Base-by-base conservation (phyloP, 2,113 vertebrate species). In the Acanthisitta chloris region DNA sequence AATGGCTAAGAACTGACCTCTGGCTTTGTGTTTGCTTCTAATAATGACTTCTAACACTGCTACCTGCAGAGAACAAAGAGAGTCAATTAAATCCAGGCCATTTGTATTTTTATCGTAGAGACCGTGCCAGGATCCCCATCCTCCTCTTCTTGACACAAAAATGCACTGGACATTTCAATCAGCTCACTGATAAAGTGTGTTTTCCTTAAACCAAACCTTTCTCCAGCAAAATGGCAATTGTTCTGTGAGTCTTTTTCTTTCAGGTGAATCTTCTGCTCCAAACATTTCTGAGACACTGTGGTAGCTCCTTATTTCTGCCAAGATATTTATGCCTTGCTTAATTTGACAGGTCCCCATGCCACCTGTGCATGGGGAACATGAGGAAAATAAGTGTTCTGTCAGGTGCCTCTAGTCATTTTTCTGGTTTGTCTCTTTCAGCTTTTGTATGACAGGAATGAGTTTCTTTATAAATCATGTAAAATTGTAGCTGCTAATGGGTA, bases 311-410 rank as follows among this genome's bases (percentile, higher is more conserved):
- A 36, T 54, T 94, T 42, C 77, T 84, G 62, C 69, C 62, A 74
- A 83, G 88, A 91, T 73, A 70, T 74, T 88, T 87, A 33, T 51
- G 46, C 69, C 66, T 78, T 61, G 54, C 66, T 81, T 94, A 78
- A 90, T 93, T 69, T 94, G 85, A 88, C 93, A 94, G 93, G 57
- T 92, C 76, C 55, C 43, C 46, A 8, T 90, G 92, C 82, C 90
- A 85, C 54, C 67, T 62, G 28, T 66, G 88, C 73, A 45, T 58
- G 86, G 73, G 70, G 67, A 82, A 86, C 90, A 88, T 3, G 57
- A 88, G 62, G 80, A 78, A 88, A 96, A 94, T 77, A 69, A 80
- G 81, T 91, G 78, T 92, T 85, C 85, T 93, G 88, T 95, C 93
- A 84, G 82, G 54, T 43, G 51, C 82, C 82, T 92, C 73, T 18